These are phyloP conservation scores for Melanotaenia pygmaea DNA, from an alignment of 2,797 vertebrate genomes.

Conservation along the genomic window DNA sequence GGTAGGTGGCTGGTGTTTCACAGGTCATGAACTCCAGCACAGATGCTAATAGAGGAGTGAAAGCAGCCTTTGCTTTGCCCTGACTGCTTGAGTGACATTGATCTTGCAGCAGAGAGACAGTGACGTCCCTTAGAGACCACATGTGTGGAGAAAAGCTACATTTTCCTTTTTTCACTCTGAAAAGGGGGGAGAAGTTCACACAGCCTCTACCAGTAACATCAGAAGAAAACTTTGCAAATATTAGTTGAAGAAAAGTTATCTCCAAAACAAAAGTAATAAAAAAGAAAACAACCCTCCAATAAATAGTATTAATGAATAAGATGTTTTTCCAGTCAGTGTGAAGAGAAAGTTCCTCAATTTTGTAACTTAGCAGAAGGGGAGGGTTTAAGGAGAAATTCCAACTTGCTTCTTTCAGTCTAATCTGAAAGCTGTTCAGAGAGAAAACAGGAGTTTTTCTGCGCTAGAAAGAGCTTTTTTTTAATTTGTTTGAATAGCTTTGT, in stretches of 20 bases:
- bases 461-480: neutral
- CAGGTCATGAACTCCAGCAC: constrained; percentile 63
- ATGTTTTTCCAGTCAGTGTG: neutral
- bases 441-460: constrained; percentile 20
- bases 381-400: constrained; percentile 38
- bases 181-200: constrained; percentile 19
- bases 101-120: constrained; percentile 65
- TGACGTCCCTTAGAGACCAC: constrained; percentile 38
- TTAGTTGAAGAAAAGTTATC: neutral
- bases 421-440: neutral
- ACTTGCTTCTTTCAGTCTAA: constrained; percentile 29
- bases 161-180: constrained; percentile 24
- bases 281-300: neutral
- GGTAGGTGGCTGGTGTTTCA: constrained; percentile 41
- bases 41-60: constrained; percentile 56
- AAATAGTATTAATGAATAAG: neutral
- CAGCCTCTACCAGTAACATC: constrained; percentile 2
- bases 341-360: constrained; percentile 57
- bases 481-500: neutral
- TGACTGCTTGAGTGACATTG: constrained; percentile 66
- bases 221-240: neutral
- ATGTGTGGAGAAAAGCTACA: constrained; percentile 7
- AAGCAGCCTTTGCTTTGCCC: constrained; percentile 50
- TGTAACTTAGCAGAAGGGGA: constrained; percentile 21
- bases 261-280: neutral